phyloP scores from a whole-genome alignment of 30 jellyfish, hydroid and myxozoan genomes.

The Hydractinia symbiolongicarpus region DNA sequence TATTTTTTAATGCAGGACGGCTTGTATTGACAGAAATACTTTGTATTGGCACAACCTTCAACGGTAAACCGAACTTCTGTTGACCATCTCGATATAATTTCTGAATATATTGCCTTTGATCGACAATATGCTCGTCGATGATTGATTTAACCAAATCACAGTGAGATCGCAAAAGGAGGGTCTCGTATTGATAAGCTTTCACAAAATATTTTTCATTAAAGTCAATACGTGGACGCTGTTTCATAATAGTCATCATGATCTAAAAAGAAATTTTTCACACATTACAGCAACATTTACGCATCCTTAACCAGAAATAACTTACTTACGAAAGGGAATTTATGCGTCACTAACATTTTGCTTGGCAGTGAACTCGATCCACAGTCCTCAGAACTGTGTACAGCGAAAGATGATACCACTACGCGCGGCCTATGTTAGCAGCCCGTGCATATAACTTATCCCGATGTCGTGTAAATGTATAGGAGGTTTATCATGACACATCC shows the following conservation, averaged over 20 bases:
- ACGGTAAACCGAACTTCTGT: conserved; percentile 58
- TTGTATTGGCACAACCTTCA: conserved; percentile 47
- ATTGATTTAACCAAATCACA: conserved; percentile 40
- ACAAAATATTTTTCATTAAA: conserved; percentile 48
- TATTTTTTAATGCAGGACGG: conserved; percentile 51
- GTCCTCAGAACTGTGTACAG: too few species aligned
- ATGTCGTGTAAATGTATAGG: too few species aligned
- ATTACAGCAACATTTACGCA: background rate
- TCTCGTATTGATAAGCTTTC: conserved; percentile 56
- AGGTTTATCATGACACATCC: too few species aligned
- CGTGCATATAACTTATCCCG: too few species aligned
- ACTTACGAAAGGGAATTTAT: too few species aligned
- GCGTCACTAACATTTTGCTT: too few species aligned
- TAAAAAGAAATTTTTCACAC: background rate
- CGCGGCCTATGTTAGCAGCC: too few species aligned
- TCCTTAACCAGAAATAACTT: background rate
- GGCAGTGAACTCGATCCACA: too few species aligned
- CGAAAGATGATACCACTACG: too few species aligned
- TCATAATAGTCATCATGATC: conserved; percentile 47
- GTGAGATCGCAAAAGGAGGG: conserved; percentile 42
- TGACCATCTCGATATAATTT: conserved; percentile 41
- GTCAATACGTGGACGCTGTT: conserved; percentile 68
- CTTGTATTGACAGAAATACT: conserved; percentile 48
- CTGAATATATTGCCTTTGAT: conserved; percentile 69
- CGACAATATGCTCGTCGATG: conserved; percentile 58